Conservation (phyloP, 2,113 vertebrate species). For the Plestiodon gilberti region DNA sequence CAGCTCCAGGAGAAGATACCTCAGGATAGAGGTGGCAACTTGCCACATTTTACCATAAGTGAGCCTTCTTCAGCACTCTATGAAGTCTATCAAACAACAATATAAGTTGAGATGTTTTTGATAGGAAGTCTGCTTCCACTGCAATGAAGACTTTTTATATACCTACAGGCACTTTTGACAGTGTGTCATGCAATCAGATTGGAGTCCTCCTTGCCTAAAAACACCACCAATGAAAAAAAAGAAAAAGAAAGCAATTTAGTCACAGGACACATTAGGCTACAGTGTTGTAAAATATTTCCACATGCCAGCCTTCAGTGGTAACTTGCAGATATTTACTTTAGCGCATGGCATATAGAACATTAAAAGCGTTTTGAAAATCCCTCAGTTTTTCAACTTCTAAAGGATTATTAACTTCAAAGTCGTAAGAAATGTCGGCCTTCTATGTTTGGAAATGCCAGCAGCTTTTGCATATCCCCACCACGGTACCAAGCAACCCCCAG, state of each 20-base stretch:
- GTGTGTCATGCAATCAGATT: neutral
- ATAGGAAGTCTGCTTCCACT: accelerated
- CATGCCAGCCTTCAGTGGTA: constrained; percentile 42
- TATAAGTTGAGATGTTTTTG: neutral
- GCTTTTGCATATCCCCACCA: constrained; percentile 88
- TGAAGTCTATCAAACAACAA: neutral
- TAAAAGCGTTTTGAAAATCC: constrained; percentile 78
- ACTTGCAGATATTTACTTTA: constrained; percentile 76
- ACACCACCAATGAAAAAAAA: accelerated
- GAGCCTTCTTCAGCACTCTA: neutral
- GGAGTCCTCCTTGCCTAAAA: accelerated
- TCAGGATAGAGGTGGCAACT: neutral
- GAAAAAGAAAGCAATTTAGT: neutral
- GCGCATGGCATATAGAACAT: constrained; percentile 79
- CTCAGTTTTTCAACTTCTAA: constrained; percentile 87
- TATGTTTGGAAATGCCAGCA: constrained; percentile 96
- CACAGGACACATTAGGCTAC: accelerated
- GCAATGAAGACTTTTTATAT: accelerated
- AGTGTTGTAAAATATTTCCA: neutral
- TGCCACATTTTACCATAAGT: neutral
- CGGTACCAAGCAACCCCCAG: constrained; percentile 81
- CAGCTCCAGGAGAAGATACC: neutral
- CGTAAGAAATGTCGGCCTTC: constrained; percentile 93
- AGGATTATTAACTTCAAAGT: constrained; percentile 98
- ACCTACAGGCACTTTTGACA: accelerated